These are phyloP conservation scores for Smittia sp. DNA, from an alignment of 2,888 invertebrate genomes.

Conservation along the genomic window DNA sequence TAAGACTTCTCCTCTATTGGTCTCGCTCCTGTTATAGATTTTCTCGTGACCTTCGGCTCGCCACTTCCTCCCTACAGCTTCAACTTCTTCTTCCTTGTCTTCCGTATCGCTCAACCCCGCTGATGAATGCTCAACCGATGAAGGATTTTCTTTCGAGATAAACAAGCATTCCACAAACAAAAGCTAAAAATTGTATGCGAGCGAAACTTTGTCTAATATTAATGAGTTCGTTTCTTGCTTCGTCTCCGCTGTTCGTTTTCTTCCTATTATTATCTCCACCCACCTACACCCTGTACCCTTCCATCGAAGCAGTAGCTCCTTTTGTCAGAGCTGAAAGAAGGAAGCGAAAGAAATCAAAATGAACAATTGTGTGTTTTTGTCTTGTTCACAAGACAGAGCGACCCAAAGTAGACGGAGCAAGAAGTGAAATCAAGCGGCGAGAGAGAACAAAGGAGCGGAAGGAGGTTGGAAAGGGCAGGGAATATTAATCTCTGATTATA, in stretches of 20 bases:
- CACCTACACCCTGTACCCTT: background rate
- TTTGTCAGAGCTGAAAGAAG: background rate
- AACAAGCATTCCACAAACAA: constrained; percentile 4
- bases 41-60: background rate
- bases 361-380: constrained; percentile 10
- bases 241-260: background rate
- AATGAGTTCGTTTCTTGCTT: constrained; percentile 21
- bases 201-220: constrained; percentile 13
- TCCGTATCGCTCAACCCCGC: background rate
- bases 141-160: constrained; percentile 4
- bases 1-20: background rate
- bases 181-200: constrained; percentile 2
- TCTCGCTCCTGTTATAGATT: background rate
- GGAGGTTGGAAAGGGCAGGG: background rate
- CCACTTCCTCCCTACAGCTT: too few species aligned
- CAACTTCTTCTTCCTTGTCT: background rate
- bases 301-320: background rate
- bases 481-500: constrained; percentile 25
- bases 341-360: constrained; percentile 29
- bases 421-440: background rate
- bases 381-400: background rate
- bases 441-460: background rate
- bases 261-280: background rate
- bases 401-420: background rate
- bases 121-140: constrained; percentile 3